These are phyloP conservation scores for Zingel zingel DNA, from an alignment of 2,113 vertebrate species.

Conservation along the genomic window DNA sequence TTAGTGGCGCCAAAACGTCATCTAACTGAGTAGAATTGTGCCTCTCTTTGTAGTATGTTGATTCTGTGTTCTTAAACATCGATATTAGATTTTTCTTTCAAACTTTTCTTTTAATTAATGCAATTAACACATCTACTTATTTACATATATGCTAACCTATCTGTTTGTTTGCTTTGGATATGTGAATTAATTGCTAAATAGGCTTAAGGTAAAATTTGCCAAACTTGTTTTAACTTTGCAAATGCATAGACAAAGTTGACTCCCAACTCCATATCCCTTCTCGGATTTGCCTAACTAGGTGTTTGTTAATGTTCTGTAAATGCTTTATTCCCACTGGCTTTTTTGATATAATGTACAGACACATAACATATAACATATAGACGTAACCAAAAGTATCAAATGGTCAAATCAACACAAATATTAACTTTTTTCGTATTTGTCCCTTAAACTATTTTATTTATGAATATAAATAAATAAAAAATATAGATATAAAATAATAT, in stretches of 20 bases:
- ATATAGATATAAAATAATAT: no score
- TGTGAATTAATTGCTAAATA: background rate
- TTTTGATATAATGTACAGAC: background rate
- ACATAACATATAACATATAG: no score
- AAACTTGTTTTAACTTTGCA: background rate
- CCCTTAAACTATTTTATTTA: background rate
- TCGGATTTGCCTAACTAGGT: background rate
- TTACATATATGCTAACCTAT: background rate
- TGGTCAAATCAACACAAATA: background rate
- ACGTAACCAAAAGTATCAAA: background rate
- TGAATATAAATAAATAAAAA: no score
- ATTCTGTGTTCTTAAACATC: no score
- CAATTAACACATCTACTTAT: background rate
- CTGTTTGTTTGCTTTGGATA: background rate
- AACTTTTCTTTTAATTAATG: background rate
- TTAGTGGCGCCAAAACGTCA: constrained; percentile 52
- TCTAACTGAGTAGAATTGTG: background rate
- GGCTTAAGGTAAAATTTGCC: background rate
- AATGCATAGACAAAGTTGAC: background rate
- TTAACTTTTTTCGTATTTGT: background rate
- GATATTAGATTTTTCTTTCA: background rate
- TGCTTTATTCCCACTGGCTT: background rate
- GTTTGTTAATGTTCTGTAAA: background rate
- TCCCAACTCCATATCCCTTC: no score
- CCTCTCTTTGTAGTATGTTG: background rate